Base-by-base conservation (phyloP, 2,888 invertebrate species). In the Nemoura dubitans region DNA sequence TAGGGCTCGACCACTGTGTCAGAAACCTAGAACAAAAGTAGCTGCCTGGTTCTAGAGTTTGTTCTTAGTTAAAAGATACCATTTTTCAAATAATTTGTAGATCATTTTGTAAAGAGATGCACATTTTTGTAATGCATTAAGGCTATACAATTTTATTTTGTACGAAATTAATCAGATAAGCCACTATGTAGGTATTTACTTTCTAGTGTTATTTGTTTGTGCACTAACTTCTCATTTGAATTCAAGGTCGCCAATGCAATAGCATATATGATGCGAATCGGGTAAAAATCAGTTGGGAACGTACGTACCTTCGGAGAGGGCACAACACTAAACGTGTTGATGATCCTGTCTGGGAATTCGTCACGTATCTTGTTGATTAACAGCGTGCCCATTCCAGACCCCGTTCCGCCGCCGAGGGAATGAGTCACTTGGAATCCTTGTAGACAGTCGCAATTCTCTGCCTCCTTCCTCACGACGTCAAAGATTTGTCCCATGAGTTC, bases 301-400 rank as follows among this genome's bases (percentile, higher is more conserved):
- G 5, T 10, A 81, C 81, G 14, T 86, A 93, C 96, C 92, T 97
- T 97, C 10, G 97, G 97, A 0, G 97, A 97, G 0, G 97, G 97
- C 0, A 97, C 94, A 0, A 96, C 95, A 83, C 97, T 95, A 90
- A 97, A 97, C 0, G 97, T 96, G 91, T 94, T 96, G 96, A 98
- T 97, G 88, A 97, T 97, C 77, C 97, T 92, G 89, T 96, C 95
- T 0, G 97, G 97, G 90, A 95, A 97, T 91, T 97, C 97, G 90
- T 97, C 97, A 0, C 97, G 94, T 89, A 97, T 97, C 92, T 97
- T 97, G 88, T 96, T 96, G 89, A 97, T 97, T 2, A 97, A 93
- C 6, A 97, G 92, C 0, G 97, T 97, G 6, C 97, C 97, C 95
- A 97, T 95, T 0, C 97, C 97, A 0, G 97, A 97, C 0, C 97